Evolutionary conservation across 2,797 vertebrate genomes (phyloP).

Genomic region (Enteromius fasciolatus): DNA sequence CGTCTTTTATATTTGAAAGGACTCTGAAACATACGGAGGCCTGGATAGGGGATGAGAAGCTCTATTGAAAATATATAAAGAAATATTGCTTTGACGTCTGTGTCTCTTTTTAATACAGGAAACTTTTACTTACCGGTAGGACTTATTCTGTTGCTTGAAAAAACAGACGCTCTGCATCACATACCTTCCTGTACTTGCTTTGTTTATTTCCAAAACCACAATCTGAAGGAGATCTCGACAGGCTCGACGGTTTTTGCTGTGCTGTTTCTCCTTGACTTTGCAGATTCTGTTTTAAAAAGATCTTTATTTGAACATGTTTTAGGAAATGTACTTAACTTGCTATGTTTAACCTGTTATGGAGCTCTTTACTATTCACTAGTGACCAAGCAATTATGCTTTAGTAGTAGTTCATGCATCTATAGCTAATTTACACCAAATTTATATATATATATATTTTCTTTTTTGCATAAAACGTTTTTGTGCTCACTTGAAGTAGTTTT

Average conservation of each 20-base stretch:
- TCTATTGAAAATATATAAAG: slow-evolving; percentile 22
- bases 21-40: slow-evolving; percentile 14
- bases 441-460: too few relatives aligned
- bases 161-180: slow-evolving; percentile 26
- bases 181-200: slow-evolving; percentile 27
- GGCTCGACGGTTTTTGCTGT: not conserved
- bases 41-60: not conserved
- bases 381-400: not conserved
- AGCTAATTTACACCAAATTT: too few relatives aligned
- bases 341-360: not conserved
- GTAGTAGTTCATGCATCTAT: not conserved
- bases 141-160: not conserved
- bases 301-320: not conserved
- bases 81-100: slow-evolving; percentile 20
- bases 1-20: slow-evolving; percentile 22
- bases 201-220: slow-evolving; percentile 22
- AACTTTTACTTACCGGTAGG: slow-evolving; percentile 40
- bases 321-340: not conserved
- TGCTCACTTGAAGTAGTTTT: not conserved
- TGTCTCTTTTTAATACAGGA: slow-evolving; percentile 21
- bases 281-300: not conserved
- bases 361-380: not conserved
- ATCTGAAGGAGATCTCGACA: slow-evolving; percentile 21
- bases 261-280: not conserved
- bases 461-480: not conserved